Conservation (phyloP, 2,797 vertebrate species). For the Toxotes lorentzi region DNA sequence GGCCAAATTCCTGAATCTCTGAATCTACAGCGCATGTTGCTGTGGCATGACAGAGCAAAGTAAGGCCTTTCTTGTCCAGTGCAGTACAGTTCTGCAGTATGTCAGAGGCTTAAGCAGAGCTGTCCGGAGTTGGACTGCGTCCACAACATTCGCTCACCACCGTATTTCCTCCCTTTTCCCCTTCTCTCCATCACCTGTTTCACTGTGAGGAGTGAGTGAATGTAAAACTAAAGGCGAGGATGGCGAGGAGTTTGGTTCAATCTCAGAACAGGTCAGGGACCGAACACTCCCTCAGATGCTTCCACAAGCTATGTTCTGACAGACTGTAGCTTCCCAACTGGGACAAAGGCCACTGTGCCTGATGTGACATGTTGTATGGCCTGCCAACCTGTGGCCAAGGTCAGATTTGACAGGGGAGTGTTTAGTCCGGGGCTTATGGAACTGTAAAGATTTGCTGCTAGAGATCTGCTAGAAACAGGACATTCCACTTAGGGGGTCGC, state of each 20-base stretch:
- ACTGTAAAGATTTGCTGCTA: slow-evolving; percentile 67
- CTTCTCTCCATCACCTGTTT: slow-evolving; percentile 89
- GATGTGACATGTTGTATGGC: not conserved
- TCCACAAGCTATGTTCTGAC: slow-evolving; percentile 30
- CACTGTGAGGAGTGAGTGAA: slow-evolving; percentile 95
- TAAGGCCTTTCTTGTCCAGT: slow-evolving; percentile 19
- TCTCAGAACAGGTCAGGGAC: slow-evolving; percentile 75
- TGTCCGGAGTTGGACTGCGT: slow-evolving; percentile 5
- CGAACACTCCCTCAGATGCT: slow-evolving; percentile 40
- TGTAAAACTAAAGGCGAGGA: slow-evolving; percentile 87
- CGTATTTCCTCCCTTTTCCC: slow-evolving; percentile 76
- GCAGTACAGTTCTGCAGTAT: slow-evolving; percentile 20
- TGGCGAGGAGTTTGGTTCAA: slow-evolving; percentile 86
- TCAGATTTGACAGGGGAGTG: slow-evolving; percentile 24
- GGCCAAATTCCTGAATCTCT: slow-evolving; percentile 3
- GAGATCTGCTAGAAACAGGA: slow-evolving; percentile 89
- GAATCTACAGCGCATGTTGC: slow-evolving; percentile 37
- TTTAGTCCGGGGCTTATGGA: slow-evolving; percentile 41
- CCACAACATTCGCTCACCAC: slow-evolving; percentile 80
- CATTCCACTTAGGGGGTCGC: slow-evolving; percentile 93
- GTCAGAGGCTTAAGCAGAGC: slow-evolving; percentile 17
- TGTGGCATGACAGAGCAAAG: slow-evolving; percentile 18
- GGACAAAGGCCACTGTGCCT: slow-evolving; percentile 38
- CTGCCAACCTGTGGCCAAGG: slow-evolving; percentile 8
- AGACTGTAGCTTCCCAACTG: slow-evolving; percentile 15